Base-by-base conservation (phyloP, 2,797 vertebrate genomes). In the Mormyrops attenuatus region DNA sequence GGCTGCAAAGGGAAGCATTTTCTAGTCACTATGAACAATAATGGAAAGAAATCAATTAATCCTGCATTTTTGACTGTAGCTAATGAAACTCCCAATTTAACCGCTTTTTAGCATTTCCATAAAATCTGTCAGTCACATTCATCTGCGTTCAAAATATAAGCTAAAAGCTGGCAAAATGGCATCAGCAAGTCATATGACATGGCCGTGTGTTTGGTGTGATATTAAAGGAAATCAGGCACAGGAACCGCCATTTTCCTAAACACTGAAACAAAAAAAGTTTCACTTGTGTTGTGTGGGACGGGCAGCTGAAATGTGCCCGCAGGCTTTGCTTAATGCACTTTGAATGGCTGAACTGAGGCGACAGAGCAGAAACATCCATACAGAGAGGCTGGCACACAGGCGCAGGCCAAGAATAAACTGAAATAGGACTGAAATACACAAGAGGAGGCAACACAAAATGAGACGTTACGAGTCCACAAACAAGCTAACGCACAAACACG, bases 241-340 rank as follows among this genome's bases (percentile, higher is more conserved):
- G 20, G 77, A 82, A 82, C 77, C 20, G 41, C 20, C 77, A 47
- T 82, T 82, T 82, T 82, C 41, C 77, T 22, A 47, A 82, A 82
- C 41, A 47, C 20, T 44, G 38, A 44, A 47, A 82, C 38, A 22
- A 22, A 47, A 44, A 82, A 82, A 82, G 77, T 82, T 82, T 82
- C 20, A 82, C 77, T 82, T 44, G 88, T 26, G 52, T 73, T 49
- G 17, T 38, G 86, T 41, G 41, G 57, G 60, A 82, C 89, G 53
- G 85, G 47, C n/a, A 85, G 26, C 53, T 91, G 87, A 92, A 92
- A 94, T 92, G 50, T 7, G 95, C 96, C 96, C 92, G 49, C 92
- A 1, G 96, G 95, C 95, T 90, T 91, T 91, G 92, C 95, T 96
- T 96, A 96, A 95, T 95, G 93, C 94, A 96, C 94, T 95, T 92